These are phyloP conservation scores for Crepidodera aurea DNA, from an alignment of 2,888 invertebrate species.

Conservation along the genomic window DNA sequence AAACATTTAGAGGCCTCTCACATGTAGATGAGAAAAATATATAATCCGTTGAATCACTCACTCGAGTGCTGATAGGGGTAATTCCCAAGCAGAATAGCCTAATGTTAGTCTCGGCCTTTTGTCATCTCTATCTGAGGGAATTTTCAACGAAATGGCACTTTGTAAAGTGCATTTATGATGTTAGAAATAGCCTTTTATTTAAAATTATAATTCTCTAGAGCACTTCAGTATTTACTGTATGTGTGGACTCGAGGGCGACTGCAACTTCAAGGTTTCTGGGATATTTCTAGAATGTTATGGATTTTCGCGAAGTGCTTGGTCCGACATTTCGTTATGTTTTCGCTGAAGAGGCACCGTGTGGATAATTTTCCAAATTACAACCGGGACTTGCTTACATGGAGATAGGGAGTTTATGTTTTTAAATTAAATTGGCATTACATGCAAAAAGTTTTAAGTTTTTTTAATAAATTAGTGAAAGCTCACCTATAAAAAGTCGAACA, in stretches of 20 bases:
- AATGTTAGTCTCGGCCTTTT: slow-evolving; percentile 22
- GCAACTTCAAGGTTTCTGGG: background rate
- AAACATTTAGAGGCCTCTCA: background rate
- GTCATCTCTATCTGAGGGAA: slow-evolving; percentile 21
- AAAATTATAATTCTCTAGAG: slow-evolving; percentile 37
- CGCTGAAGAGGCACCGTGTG: no score
- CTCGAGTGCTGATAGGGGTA: background rate
- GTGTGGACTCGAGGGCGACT: slow-evolving; percentile 3
- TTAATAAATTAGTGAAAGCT: no score
- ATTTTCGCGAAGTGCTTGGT: background rate
- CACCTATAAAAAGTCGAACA: no score
- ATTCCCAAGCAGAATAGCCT: slow-evolving; percentile 10
- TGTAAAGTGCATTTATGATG: slow-evolving; percentile 33
- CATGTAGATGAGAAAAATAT: background rate
- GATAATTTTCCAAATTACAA: no score
- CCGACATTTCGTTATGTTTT: no score
- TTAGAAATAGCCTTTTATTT: slow-evolving; percentile 36
- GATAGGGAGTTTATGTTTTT: no score
- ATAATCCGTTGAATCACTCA: slow-evolving; percentile 6
- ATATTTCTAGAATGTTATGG: slow-evolving; percentile 1
- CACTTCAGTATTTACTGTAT: slow-evolving; percentile 18
- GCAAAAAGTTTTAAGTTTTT: no score
- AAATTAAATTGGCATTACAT: no score
- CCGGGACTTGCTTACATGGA: no score
- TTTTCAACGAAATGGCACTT: slow-evolving; percentile 33